Base-by-base conservation (phyloP, 2,113 vertebrate species). In the Gymnobelideus leadbeateri region DNA sequence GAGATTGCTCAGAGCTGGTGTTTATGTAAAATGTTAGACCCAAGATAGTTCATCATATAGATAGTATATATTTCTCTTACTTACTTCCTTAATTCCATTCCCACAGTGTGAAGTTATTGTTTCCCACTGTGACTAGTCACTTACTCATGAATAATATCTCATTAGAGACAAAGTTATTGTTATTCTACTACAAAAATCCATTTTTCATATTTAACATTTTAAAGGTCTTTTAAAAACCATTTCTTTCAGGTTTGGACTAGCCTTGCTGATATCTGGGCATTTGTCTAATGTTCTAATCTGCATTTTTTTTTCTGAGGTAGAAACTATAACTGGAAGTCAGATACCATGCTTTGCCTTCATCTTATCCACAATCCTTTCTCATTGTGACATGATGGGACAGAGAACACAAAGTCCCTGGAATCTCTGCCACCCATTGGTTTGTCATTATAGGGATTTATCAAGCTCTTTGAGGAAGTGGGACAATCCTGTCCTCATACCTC, bases 401-500 rank as follows among this genome's bases (percentile, higher is more conserved):
- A 47, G 10, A 37, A 49, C 31, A 23, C 91, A 92, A 53, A 68
- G 21, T 61, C 53, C 37, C 49, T 50, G 25, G 24, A 12, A 43
- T 37, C 12, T 3, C n/a, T 49, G 25, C 10, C 4, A 46, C 5
- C 8, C 28, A 0, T 0, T 37, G 94, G 47, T 46, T 24, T 26
- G 54, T 95, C 23, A 21, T 51, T 50, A 46, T 49, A 89, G 50
- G 12, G 47, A 90, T 53, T 28, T 89, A 57, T 25, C 37, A 46
- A 94, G 7, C n/a, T 52, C 77, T 93, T 3, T 55, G 91, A 96
- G 94, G 94, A 96, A 96, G 77, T 91, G 47, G 84, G 21, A 24
- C 90, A 68, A 57, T 47, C 21, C 89, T 89, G 4, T 25, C n/a
- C 61, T 25, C 57, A 14, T 37, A 3, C 31, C 50, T 91, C 28